These are phyloP conservation scores for Rhodeus uyekii DNA, from an alignment of 2,797 vertebrate species.

Conservation along the genomic window DNA sequence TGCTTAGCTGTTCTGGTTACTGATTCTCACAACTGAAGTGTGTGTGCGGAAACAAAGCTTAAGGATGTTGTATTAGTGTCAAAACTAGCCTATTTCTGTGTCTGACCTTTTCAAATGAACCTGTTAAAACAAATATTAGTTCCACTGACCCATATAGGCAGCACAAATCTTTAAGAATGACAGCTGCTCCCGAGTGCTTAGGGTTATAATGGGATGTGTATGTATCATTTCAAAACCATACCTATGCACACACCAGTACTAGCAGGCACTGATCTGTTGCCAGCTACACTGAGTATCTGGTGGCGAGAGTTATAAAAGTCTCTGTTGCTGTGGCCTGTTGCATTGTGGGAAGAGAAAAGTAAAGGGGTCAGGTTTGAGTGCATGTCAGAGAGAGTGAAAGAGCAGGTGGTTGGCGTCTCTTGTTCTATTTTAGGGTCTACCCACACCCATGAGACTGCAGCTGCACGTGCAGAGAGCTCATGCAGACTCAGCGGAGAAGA, in stretches of 20 bases:
- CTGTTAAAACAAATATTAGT: slow-evolving; percentile 35
- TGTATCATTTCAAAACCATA: slow-evolving; percentile 8
- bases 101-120: slow-evolving; percentile 48
- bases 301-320: slow-evolving; percentile 63
- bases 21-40: background rate
- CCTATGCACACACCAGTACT: slow-evolving; percentile 8
- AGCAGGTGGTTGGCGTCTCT: slow-evolving; percentile 64
- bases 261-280: slow-evolving; percentile 21
- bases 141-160: slow-evolving; percentile 58
- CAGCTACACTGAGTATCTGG: slow-evolving; percentile 50
- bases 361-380: background rate
- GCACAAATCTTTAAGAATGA: background rate
- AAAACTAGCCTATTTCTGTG: slow-evolving; percentile 35
- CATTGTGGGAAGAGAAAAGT: slow-evolving; percentile 26
- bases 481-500: slow-evolving; percentile 27
- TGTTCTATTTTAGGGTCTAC: slow-evolving; percentile 60
- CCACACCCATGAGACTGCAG: slow-evolving; percentile 30
- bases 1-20: background rate
- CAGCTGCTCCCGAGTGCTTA: background rate
- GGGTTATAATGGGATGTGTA: background rate
- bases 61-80: slow-evolving; percentile 4
- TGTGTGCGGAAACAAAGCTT: slow-evolving; percentile 2
- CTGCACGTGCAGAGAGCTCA: slow-evolving; percentile 9
- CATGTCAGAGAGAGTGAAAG: slow-evolving; percentile 35
- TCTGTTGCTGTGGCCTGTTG: slow-evolving; percentile 58